These are phyloP conservation scores for Bufo bufo DNA, from an alignment of 2,113 vertebrate species.

Conservation along the genomic window DNA sequence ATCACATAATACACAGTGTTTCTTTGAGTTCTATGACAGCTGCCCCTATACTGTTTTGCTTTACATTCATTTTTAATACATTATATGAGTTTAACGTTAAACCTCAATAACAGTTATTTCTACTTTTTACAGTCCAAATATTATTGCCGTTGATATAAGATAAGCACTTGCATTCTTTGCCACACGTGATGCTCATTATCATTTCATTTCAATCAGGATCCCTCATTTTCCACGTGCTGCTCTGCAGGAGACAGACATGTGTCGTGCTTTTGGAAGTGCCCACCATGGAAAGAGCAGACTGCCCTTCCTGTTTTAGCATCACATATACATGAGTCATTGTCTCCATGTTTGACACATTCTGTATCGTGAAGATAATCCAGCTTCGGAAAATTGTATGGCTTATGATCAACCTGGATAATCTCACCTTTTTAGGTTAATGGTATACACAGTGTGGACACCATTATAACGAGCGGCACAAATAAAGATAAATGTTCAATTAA, in stretches of 20 bases:
- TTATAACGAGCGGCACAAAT: neutral
- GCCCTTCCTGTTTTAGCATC: conserved; percentile 40
- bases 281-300: conserved; percentile 37
- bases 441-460: neutral
- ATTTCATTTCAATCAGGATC: conserved; percentile 17
- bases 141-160: conserved; percentile 6
- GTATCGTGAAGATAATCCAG: conserved; percentile 31
- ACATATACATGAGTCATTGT: conserved; percentile 41
- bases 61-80: no score
- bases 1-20: no score
- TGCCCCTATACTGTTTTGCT: no score
- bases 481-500: neutral
- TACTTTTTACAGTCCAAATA: conserved; percentile 12
- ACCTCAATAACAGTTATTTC: neutral
- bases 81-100: no score
- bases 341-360: neutral
- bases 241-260: conserved; percentile 26
- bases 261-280: conserved; percentile 26
- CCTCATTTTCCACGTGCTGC: conserved; percentile 41
- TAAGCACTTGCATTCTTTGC: neutral
- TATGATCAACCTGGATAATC: conserved; percentile 18
- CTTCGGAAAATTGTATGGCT: neutral
- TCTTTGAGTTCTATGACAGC: no score
- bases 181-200: neutral
- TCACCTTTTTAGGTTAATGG: neutral